Conservation (phyloP, 1,140 invertebrate species). For the Mercenaria mercenaria region DNA sequence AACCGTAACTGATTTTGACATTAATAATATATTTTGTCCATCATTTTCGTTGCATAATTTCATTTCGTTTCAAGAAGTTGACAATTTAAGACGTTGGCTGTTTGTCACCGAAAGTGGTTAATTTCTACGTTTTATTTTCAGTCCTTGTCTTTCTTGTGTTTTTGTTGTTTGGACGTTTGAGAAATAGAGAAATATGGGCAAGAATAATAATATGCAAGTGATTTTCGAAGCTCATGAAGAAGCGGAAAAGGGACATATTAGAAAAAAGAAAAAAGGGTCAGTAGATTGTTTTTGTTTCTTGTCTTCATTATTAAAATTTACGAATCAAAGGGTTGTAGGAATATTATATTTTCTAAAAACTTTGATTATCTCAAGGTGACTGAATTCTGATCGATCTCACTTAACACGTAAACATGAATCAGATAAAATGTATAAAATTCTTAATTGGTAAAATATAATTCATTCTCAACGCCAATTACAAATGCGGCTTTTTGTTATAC, state of each 20-base stretch:
- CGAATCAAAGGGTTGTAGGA: too few relatives aligned
- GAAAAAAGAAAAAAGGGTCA: constrained; percentile 10
- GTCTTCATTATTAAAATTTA: background rate
- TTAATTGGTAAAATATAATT: too few relatives aligned
- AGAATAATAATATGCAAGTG: background rate
- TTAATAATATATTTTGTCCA: constrained; percentile 1
- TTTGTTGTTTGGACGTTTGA: background rate
- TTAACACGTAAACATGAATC: too few relatives aligned
- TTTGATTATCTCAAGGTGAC: too few relatives aligned
- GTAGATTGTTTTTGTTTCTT: background rate
- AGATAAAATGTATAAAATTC: too few relatives aligned
- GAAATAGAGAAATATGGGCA: background rate
- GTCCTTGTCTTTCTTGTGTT: background rate
- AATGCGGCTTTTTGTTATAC: too few relatives aligned
- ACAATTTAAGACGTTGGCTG: too few relatives aligned
- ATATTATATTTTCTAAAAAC: too few relatives aligned
- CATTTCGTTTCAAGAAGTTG: background rate
- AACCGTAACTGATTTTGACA: constrained; percentile 3
- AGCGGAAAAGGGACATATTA: background rate
- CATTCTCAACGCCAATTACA: too few relatives aligned
- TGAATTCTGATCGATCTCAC: too few relatives aligned
- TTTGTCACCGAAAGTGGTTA: too few relatives aligned
- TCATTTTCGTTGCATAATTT: background rate
- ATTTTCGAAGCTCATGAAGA: background rate
- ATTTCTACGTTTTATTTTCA: too few relatives aligned